Evolutionary conservation across 2,888 invertebrate genomes (phyloP).

Genomic region (Petrophora chlorosata): DNA sequence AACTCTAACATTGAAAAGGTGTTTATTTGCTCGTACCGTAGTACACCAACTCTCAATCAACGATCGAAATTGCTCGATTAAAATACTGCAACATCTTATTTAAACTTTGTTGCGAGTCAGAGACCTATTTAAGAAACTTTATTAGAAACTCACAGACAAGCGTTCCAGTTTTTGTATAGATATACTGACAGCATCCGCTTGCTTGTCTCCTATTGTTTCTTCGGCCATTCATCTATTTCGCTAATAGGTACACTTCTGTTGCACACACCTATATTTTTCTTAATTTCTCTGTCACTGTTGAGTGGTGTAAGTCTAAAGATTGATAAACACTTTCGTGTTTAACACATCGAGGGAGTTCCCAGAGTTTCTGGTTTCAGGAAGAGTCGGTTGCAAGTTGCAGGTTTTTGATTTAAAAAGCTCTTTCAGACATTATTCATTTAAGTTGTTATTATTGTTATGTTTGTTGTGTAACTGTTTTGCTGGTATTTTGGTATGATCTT

Average conservation of each 20-base stretch:
- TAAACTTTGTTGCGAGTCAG: constrained; percentile 7
- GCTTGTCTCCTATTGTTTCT: constrained; percentile 26
- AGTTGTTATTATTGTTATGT: too few relatives aligned
- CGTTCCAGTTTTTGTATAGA: constrained; percentile 5
- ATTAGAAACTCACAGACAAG: constrained; percentile 14
- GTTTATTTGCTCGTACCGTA: too few relatives aligned
- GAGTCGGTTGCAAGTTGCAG: too few relatives aligned
- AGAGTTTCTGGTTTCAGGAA: too few relatives aligned
- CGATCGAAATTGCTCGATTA: constrained; percentile 7
- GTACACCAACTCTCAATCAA: constrained; percentile 10
- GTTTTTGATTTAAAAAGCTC: too few relatives aligned
- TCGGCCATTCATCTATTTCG: constrained; percentile 25
- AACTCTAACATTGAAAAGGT: too few relatives aligned
- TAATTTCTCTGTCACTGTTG: constrained; percentile 50
- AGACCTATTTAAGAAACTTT: constrained; percentile 21
- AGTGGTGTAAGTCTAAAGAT: constrained; percentile 41
- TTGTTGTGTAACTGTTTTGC: too few relatives aligned
- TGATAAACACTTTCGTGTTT: too few relatives aligned
- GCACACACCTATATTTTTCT: constrained; percentile 57
- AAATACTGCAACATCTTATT: constrained; percentile 15
- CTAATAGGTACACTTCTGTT: constrained; percentile 37
- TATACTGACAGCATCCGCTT: constrained; percentile 16
- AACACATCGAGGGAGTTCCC: too few relatives aligned
- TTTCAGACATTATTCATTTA: too few relatives aligned
- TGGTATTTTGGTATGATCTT: too few relatives aligned